Evolutionary conservation across 2,797 vertebrate genomes (phyloP).

Genomic region (Megaceryle alcyon): DNA sequence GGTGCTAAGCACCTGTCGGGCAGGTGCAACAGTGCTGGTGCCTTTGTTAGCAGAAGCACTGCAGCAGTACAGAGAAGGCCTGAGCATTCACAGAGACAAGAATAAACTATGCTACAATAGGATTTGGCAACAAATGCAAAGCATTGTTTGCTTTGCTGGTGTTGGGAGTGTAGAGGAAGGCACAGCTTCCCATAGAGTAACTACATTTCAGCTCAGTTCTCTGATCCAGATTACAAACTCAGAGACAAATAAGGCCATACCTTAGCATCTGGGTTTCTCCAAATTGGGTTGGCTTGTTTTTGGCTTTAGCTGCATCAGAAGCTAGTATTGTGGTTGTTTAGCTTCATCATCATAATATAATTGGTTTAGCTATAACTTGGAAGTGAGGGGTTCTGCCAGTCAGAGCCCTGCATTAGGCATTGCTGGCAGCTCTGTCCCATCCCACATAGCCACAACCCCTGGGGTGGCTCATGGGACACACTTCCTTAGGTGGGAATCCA

Average conservation of each 20-base stretch:
- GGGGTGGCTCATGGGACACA: not conserved
- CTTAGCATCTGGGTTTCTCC: not conserved
- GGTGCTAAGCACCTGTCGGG: not conserved
- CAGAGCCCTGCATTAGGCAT: not conserved
- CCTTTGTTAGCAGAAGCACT: not conserved
- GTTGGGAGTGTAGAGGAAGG: slow-evolving; percentile 12
- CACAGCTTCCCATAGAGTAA: not conserved
- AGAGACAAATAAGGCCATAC: not conserved
- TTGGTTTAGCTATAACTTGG: not conserved
- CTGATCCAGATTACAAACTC: not conserved
- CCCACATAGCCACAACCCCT: not conserved
- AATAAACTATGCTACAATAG: not conserved
- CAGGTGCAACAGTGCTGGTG: not conserved
- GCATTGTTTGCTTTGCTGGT: not conserved
- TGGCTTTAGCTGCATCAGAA: not conserved
- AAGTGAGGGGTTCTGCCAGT: not conserved
- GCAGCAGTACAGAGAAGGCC: not conserved
- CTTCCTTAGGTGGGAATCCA: not conserved
- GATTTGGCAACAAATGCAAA: not conserved
- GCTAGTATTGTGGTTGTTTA: not conserved
- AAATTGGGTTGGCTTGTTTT: not conserved
- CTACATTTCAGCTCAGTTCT: not conserved
- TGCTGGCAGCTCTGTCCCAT: not conserved
- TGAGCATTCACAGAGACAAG: slow-evolving; percentile 21
- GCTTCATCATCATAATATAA: not conserved